Base-by-base conservation (phyloP, 1,140 invertebrate genomes). In the Arctopsyche grandis region DNA sequence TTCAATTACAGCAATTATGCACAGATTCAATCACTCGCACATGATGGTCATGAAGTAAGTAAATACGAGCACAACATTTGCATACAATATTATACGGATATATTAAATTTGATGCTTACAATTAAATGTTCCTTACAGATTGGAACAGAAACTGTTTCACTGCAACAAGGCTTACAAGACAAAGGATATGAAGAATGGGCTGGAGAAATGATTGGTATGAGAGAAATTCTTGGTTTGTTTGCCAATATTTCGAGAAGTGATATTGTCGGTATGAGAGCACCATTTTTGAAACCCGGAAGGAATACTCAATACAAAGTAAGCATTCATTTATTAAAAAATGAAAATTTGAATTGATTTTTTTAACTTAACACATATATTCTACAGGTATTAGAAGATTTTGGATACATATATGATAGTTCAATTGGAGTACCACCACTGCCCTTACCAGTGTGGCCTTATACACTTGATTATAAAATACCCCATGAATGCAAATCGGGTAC, bases 371-470 rank as follows among this genome's bases (percentile, higher is more conserved):
- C n/a, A n/a, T 7, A 58, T 60, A 21, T 52, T 63, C 38, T 63
- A 56, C 79, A 94, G 93, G 93, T 97, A 19, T 86, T 97, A 60
- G 94, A 96, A 89, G 96, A 97, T 85, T 97, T 96, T 85, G 94
- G 94, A 4, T 97, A 95, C 84, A 94, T 96, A 80, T 98, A 97
- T 86, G 96, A 98, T 85, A 97, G 95, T 83, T 97, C 95, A 0
- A 91, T 98, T 79, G 94, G 95, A 48, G 94, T 95, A 24, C 95
- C 96, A 0, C 94, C 94, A n/a, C 86, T 91, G 0, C 91, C 91
- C 79, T 89, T 93, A 29, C 96, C 96, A n/a, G 92, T 97, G 58
- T 98, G 97, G 97, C 97, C 97, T 0, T 98, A 98, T 87, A 97
- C 97, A 0, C 90, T 97, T 0, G 96, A 98, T 86, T 96, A 94